Base-by-base conservation (phyloP, 2,888 invertebrate species). In the Axea sp. region DNA sequence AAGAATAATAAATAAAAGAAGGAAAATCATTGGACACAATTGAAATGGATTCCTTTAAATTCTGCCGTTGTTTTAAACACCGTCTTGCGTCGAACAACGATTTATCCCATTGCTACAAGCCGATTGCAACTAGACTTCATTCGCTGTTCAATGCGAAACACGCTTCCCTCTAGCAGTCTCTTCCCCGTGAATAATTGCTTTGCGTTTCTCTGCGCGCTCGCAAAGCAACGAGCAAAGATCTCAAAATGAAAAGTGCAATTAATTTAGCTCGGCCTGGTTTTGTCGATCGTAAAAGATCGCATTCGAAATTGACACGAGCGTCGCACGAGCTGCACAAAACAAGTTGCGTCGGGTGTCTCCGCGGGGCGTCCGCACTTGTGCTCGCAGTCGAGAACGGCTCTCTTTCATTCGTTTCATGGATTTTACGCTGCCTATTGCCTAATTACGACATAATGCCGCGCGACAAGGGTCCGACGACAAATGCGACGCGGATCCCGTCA, bases 381-480 rank as follows among this genome's bases (percentile, higher is more conserved):
- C 64, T 55, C 55, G 55, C 37, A 39, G 9, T 41, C 19, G 47
- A 55, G 15, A 43, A 35, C 7, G 24, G 35, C 49, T 57, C 57
- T 59, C 55, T 74, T 77, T 64, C 75, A 76, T 78, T 78, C 78
- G 76, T 75, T 80, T 76, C 73, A 74, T 73, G 76, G 75, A 78
- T 81, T 84, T 81, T 79, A 77, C 80, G 77, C 75, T 77, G 76
- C 71, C 79, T 79, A 80, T 81, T 78, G 81, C 79, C 80, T 84
- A 84, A 84, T 84, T 84, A 81, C 78, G 76, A 35, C 71, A 75
- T 82, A 83, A 83, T 83, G 77, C 78, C 51, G 55, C 37, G 45
- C 49, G 53, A 74, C 53, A 71, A 71, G 68, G 67, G 67, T 67
- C 53, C 35, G 57, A 49, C 57, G 39, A 71, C 45, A 49, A 49